Base-by-base conservation (phyloP, 2,888 invertebrate genomes). In the Melieria picta region DNA sequence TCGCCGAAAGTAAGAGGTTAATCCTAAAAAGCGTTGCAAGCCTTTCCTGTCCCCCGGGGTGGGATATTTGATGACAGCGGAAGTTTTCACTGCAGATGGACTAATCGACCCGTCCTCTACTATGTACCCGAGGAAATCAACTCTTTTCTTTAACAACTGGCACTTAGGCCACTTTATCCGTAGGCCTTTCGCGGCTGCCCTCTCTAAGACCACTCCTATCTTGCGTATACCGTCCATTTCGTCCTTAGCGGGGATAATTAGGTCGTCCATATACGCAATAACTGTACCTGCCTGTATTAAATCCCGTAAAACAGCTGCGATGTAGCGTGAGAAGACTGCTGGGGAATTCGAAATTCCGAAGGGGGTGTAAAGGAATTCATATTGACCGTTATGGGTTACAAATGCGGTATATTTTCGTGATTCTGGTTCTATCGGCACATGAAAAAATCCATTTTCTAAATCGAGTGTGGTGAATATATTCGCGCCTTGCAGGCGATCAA, bases 321-420 rank as follows among this genome's bases (percentile, higher is more conserved):
- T 75, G 48, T 71, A 77, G 0, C 77, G 65, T 2, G 60, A 72
- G 56, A 76, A 76, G 4, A 73, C 74, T 5, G 74, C 74, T 7
- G 77, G 75, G 9, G 77, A 75, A 50, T 76, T 77, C 7, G 69
- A 76, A 7, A 76, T 74, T 0, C 77, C 76, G 43, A 79, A 79
- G 30, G 79, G 78, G 60, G 76, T 72, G 30, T 69, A 74, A 11
- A 68, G 10, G 57, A 76, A 78, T 58, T 78, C 78, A 52, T 72
- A 80, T 48, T 80, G 63, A 78, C 77, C 45, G 55, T 64, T 11
- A 76, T 75, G 10, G 64, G 72, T 30, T 16, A 16, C 16, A 16
- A 16, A 16, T 16, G 16, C 16, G 16, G 1, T 16, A 16, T 16
- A 16, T 16, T 16, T 16, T 16, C 16, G 16, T 16, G 16, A 16